phyloP scores from a whole-genome alignment of 2,797 vertebrate genomes.

The Eidolon dupreanum region DNA sequence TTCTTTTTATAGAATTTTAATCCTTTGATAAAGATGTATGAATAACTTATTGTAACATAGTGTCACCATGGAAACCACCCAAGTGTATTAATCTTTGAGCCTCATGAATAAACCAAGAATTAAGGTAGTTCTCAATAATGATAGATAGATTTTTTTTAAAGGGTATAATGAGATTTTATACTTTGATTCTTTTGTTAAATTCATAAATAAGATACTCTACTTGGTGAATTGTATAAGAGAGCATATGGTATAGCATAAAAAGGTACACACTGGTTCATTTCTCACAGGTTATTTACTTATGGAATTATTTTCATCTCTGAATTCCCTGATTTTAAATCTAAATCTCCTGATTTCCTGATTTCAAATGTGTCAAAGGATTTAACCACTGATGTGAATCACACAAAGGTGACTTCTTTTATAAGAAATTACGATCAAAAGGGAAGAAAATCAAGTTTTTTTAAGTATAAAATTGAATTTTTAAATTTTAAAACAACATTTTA shows the following conservation, averaged over 20 bases:
- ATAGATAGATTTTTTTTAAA: neutral
- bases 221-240: neutral
- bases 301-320: neutral
- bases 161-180: neutral
- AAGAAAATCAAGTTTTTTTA: neutral
- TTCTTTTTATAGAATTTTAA: neutral
- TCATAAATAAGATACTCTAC: neutral
- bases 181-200: neutral
- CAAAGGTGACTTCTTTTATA: neutral
- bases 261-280: neutral
- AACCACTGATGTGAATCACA: neutral
- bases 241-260: neutral
- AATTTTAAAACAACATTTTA: neutral
- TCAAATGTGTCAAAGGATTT: neutral
- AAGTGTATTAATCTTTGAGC: conserved; percentile 32
- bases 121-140: neutral
- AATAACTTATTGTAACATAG: neutral
- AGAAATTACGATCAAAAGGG: neutral
- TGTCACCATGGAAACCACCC: neutral
- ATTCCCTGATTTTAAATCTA: neutral
- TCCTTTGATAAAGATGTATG: conserved; percentile 17
- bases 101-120: conserved; percentile 44
- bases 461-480: neutral
- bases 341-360: neutral
- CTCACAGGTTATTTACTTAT: neutral